Evolutionary conservation across 2,797 vertebrate genomes (phyloP).

Genomic region (Platyrinchus mystaceus): DNA sequence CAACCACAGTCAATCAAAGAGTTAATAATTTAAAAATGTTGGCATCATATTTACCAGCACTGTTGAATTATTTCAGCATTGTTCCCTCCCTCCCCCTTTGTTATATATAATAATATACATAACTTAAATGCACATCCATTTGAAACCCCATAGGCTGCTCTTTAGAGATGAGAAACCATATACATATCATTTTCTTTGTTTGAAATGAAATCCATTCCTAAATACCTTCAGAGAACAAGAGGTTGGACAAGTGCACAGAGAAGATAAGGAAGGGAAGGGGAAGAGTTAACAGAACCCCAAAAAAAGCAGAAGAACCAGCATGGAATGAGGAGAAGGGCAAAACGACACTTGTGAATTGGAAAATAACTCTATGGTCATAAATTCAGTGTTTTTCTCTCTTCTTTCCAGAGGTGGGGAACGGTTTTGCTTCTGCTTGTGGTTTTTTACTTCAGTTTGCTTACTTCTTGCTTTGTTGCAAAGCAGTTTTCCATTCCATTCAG

Average conservation of each 20-base stretch:
- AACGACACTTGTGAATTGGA: conserved; percentile 44
- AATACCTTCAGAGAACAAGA: conserved; percentile 64
- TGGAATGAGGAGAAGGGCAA: conserved; percentile 38
- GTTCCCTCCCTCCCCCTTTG: conserved; percentile 71
- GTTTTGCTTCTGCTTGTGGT: conserved; percentile 63
- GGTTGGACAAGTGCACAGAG: conserved; percentile 50
- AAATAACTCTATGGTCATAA: conserved; percentile 61
- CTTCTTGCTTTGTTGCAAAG: conserved; percentile 73
- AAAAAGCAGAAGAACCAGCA: conserved; percentile 49
- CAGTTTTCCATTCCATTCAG: conserved; percentile 69
- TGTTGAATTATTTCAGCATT: conserved; percentile 73
- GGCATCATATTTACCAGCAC: conserved; percentile 72
- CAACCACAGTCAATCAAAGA: conserved; percentile 72
- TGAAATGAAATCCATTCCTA: conserved; percentile 56
- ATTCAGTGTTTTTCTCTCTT: conserved; percentile 63
- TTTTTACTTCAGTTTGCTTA: conserved; percentile 59
- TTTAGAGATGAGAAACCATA: conserved; percentile 71
- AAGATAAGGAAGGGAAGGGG: conserved; percentile 32
- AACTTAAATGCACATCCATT: conserved; percentile 80
- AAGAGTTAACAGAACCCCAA: conserved; percentile 46
- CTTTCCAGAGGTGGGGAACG: conserved; percentile 60
- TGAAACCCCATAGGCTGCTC: conserved; percentile 74
- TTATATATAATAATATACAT: conserved; percentile 79
- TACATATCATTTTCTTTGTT: conserved; percentile 41
- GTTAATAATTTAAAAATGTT: conserved; percentile 70